Evolutionary conservation across 2,113 vertebrate genomes (phyloP).

Genomic region (Oenanthe melanoleuca): DNA sequence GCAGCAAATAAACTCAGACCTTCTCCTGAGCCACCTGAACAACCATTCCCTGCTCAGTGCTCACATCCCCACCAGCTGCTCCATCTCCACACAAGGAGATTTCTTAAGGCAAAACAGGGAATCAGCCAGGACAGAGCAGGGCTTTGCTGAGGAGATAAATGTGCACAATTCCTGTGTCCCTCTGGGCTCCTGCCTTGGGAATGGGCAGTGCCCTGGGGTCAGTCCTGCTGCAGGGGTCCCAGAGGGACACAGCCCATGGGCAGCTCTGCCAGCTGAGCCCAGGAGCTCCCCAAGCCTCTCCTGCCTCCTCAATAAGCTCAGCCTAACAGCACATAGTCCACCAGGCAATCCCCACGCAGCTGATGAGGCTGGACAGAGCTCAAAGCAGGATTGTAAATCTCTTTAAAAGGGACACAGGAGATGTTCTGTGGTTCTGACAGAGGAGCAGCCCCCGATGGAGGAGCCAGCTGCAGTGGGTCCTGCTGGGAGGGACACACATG

Average conservation of each 20-base stretch:
- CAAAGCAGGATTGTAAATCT: neutral
- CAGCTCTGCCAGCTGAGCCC: neutral
- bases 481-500: neutral
- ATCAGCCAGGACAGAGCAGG: fast-evolving
- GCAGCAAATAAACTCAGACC: neutral
- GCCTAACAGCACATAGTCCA: neutral
- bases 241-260: neutral
- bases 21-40: neutral
- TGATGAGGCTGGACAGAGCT: neutral
- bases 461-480: neutral
- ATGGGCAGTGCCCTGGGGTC: neutral
- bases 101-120: neutral
- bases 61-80: neutral
- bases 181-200: neutral
- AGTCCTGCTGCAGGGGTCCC: neutral
- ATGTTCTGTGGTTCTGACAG: fast-evolving
- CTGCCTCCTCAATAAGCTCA: neutral
- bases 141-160: neutral
- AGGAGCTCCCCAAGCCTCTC: neutral
- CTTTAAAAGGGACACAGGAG: neutral
- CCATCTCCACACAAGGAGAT: neutral
- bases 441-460: neutral
- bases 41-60: no score
- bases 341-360: neutral
- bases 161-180: neutral